phyloP scores from a whole-genome alignment of 1,140 invertebrate species.

The Macrocentrus cingulum region DNA sequence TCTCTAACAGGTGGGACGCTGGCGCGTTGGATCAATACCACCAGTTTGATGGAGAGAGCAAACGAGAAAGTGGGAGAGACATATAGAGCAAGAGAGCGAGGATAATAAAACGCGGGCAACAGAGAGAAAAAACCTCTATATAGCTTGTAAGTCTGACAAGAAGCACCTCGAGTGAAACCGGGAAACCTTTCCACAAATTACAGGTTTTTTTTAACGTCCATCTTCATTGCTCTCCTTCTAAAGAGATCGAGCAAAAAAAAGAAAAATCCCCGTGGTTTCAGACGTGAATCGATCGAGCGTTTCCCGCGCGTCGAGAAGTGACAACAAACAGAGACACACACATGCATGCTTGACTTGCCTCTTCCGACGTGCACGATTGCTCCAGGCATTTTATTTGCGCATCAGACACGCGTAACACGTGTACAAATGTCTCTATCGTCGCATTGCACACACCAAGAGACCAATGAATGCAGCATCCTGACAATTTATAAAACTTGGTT shows the following conservation, averaged over 20 bases:
- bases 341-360: not conserved
- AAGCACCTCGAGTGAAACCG: conserved; percentile 12
- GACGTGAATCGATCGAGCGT: not conserved
- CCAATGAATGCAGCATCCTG: too few species aligned
- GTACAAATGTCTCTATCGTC: too few species aligned
- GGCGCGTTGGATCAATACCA: conserved; percentile 18
- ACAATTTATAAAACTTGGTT: not conserved
- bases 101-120: not conserved
- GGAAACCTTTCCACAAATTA: conserved; percentile 19
- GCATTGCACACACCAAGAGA: too few species aligned
- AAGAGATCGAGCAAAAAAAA: not conserved
- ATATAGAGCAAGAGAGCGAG: conserved; percentile 3
- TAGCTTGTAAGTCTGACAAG: not conserved
- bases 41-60: conserved; percentile 18
- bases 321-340: not conserved
- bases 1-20: conserved; percentile 16
- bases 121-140: not conserved
- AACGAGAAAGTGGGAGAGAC: conserved; percentile 19
- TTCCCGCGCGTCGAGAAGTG: not conserved
- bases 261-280: too few species aligned
- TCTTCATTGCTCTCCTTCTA: not conserved
- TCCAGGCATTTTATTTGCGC: not conserved
- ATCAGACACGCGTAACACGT: not conserved
- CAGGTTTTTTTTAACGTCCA: not conserved
- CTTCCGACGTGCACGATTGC: not conserved